Base-by-base conservation (phyloP, 2,797 vertebrate genomes). In the Myripristis murdjan region DNA sequence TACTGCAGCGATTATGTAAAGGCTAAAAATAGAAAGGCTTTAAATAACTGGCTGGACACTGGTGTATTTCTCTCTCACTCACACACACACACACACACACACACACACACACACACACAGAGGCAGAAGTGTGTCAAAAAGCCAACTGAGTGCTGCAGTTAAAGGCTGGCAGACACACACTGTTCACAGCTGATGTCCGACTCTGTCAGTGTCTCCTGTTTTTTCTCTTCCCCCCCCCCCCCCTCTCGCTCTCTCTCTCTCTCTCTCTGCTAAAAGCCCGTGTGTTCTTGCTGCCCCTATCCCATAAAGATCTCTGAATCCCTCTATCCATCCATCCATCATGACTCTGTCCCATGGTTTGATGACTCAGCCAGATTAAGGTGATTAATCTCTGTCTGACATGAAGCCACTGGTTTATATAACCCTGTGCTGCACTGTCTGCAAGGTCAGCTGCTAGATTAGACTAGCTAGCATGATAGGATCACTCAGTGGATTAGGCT, bases 401-500 rank as follows among this genome's bases (percentile, higher is more conserved):
- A 87, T 84, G 63, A 61, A 87, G 70, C 79, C 87, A 83, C 77
- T 79, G 82, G 80, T 86, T 92, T 91, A 90, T 82, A 82, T 89
- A 92, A 92, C 84, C 46, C 71, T 1, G 73, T 18, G 54, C 70
- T 61, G 70, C 65, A 63, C 73, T 22, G 53, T 70, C 85, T 84
- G 55, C 82, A 89, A 91, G 88, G 91, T 89, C 85, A 88, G 74
- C 67, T 51, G 64, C 73, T 70, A 79, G 87, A 88, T 92, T 87
- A 91, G 70, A 84, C 65, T 47, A 47, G 79, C 78, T 53, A 62
- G 68, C 83, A 72, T 77, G 85, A 91, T 79, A 82, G 89, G 90
- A 90, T 90, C 83, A 84, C 78, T 81, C 61, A 16, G 37, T 23
- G 83, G 85, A 89, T 92, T 89, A 89, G 63, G 54, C 23, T 74